Conservation (phyloP, 2,888 invertebrate genomes). For the Holacanthella duospinosa region DNA sequence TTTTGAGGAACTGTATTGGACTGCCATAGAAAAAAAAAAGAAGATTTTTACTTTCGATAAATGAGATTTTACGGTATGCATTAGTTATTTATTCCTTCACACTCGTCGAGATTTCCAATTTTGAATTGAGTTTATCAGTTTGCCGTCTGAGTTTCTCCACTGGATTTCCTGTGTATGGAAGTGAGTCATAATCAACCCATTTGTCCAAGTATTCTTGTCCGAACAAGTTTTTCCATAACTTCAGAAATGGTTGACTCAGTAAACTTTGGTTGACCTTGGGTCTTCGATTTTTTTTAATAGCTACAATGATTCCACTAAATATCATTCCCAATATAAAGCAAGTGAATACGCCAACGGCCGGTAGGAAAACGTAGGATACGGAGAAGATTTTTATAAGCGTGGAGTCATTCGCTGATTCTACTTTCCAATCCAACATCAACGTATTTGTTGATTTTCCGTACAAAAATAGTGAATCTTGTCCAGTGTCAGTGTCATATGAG, state of each 20-base stretch:
- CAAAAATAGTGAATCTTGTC: no score
- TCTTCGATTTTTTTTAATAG: background rate
- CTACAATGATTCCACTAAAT: background rate
- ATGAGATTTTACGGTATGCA: no score
- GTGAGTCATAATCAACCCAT: background rate
- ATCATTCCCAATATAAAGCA: background rate
- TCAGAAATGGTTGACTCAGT: constrained; percentile 2
- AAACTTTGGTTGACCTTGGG: constrained; percentile 5
- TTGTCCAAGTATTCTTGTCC: no score
- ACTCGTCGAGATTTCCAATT: no score
- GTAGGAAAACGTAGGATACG: background rate
- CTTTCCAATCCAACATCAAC: constrained; percentile 5
- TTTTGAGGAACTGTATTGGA: no score
- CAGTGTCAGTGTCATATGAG: no score
- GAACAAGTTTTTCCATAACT: background rate
- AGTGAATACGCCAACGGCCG: background rate
- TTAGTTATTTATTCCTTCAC: no score
- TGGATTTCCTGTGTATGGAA: background rate
- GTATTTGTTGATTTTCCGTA: background rate
- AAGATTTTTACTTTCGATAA: no score
- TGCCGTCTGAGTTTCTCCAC: background rate
- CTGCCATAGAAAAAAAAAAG: no score
- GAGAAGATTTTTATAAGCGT: background rate
- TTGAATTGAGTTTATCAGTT: no score
- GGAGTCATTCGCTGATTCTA: background rate